These are phyloP conservation scores for Apostichopus japonicus DNA, from an alignment of 35 echinoderm and acorn worm genomes.

Conservation along the genomic window DNA sequence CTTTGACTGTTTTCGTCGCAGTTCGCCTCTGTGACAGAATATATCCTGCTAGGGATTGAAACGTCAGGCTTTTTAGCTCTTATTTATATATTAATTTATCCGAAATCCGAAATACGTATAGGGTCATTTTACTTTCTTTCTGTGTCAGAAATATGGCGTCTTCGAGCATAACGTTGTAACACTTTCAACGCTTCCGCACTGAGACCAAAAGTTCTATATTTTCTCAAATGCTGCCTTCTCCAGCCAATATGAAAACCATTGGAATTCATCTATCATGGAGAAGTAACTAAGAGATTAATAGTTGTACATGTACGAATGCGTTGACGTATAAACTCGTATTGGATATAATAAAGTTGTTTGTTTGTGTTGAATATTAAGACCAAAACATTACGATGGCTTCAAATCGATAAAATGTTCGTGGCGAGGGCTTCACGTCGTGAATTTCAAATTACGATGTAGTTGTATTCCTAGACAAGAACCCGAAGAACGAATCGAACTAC, in stretches of 20 bases:
- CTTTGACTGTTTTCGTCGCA: too few relatives aligned
- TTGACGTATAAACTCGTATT: neutral
- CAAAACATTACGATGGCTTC: slow-evolving; percentile 13
- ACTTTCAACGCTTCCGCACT: too few relatives aligned
- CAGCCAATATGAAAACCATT: neutral
- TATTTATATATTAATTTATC: too few relatives aligned
- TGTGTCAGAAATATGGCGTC: too few relatives aligned
- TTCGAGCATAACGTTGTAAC: too few relatives aligned
- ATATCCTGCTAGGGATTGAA: too few relatives aligned
- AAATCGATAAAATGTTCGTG: neutral
- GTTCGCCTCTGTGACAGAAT: too few relatives aligned
- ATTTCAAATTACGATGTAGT: neutral
- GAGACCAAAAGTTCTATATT: too few relatives aligned
- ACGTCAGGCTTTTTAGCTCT: too few relatives aligned
- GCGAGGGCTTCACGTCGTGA: neutral
- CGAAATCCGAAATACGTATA: too few relatives aligned
- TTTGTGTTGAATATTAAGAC: slow-evolving; percentile 10
- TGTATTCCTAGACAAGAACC: neutral
- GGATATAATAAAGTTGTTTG: neutral
- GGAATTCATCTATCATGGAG: neutral
- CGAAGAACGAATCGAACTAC: neutral
- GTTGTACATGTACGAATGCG: neutral
- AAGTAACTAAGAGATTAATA: neutral
- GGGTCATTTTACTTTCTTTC: too few relatives aligned
- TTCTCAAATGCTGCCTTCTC: neutral